Base-by-base conservation (phyloP, 2,888 invertebrate species). In the Deladenus siricidicola region DNA sequence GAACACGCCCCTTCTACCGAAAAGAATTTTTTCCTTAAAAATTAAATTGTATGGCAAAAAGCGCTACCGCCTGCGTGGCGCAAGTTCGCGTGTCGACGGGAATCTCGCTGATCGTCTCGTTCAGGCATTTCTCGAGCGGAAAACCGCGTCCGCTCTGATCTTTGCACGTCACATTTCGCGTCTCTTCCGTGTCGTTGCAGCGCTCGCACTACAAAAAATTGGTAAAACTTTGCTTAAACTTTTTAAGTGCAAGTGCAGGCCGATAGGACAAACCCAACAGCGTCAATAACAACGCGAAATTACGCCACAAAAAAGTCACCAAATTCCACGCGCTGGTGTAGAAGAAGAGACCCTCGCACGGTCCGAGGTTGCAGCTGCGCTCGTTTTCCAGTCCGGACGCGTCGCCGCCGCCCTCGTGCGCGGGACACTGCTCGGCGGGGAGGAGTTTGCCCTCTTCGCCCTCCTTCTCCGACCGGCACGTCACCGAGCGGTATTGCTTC, bases 311-410 rank as follows among this genome's bases (percentile, higher is more conserved):
- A 34, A 34, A 34, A 55, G 85, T 85, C 82, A 92, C 92, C 71
- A 90, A 89, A 70, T 69, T 56, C 69, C 69, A 69, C 17, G 72
- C 69, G 21, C 67, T 51, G 21, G 70, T 72, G 47, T 58, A 42
- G 45, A 69, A 69, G 30, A 50, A 62, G n/a, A 69, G 60, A 4
- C 91, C 92, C 62, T 88, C 89, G 78, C 92, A 93, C 0, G 90
- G 89, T 51, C 87, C 79, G 51, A 75, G 72, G 60, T 79, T 75
- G 69, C 80, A 80, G 55, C 72, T 67, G 49, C 79, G 71, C 55
- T 77, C 74, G 28, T 72, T 71, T 10, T 76, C 73, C 17, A 80
- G 79, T 62, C 77, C 74, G 23, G 67, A 66, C 21, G 51, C 65
- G 10, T 52, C 56, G 56, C 55, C 57, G n/a, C n/a, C n/a, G n/a